Conservation (phyloP, 2,888 invertebrate genomes). For the Megalurothrips usitatus region DNA sequence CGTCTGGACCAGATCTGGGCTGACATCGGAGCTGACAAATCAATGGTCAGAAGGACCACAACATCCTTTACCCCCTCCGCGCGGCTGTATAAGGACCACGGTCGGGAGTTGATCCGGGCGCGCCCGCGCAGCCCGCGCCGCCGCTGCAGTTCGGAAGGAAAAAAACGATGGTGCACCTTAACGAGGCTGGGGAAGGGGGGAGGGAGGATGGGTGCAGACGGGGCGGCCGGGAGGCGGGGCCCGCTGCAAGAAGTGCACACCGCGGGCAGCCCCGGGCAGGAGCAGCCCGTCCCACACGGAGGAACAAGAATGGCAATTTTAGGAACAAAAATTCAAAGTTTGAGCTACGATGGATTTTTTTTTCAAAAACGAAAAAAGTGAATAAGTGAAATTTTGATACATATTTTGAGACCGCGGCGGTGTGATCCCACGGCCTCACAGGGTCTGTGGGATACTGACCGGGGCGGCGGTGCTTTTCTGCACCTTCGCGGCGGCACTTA, state of each 20-base stretch:
- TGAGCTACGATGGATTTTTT: no score
- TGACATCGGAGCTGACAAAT: constrained; percentile 19
- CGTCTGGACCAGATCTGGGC: background rate
- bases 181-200: background rate
- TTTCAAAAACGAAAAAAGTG: no score
- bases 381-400: no score
- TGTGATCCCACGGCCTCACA: no score
- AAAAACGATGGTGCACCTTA: constrained; percentile 2
- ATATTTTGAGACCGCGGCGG: no score
- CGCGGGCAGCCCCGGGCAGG: no score
- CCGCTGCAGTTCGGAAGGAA: background rate
- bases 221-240: background rate
- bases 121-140: background rate
- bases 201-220: background rate
- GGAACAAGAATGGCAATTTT: no score
- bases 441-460: no score
- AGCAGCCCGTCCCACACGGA: no score
- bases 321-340: no score
- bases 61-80: background rate
- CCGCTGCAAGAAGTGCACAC: background rate
- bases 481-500: no score
- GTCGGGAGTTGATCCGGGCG: background rate
- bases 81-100: background rate
- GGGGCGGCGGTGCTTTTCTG: no score
- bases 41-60: background rate